Base-by-base conservation (phyloP, 2,113 vertebrate genomes). In the Clupea harengus region DNA sequence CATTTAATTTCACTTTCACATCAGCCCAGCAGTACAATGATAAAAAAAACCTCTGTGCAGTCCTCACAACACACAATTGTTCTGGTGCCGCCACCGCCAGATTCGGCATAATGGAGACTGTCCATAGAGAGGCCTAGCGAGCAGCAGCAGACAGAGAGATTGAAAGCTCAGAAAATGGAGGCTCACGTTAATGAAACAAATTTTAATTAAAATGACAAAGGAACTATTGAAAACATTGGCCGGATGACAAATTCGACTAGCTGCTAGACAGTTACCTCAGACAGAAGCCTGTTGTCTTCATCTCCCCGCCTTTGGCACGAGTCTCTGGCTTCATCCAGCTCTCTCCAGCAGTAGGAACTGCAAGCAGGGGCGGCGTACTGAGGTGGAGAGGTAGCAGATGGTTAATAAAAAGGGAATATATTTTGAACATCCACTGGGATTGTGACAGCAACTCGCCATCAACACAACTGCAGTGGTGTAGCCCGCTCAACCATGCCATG, bases 221-320 rank as follows among this genome's bases (percentile, higher is more conserved):
- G 13, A 78, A 92, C 80, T 85, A 85, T 89, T 92, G 89, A 87
- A 91, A 92, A 87, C 86, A 90, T 92, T 91, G 89, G 89, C 78
- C 85, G 81, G 87, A 86, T 80, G 89, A 84, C 90, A 92, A 91
- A 90, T 84, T 92, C 87, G 91, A 90, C 86, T 25, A 88, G 89
- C 90, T 90, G 84, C 92, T 85, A 89, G 89, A 91, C 91, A 85
- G 91, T 93, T 87, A 91, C 91, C 91, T 84, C 8, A 90, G 92
- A 90, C 89, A 7, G 83, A n/a, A n/a, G 83, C 83, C 50, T 81
- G 60, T 91, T 89, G 87, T 85, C 72, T 57, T 57, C 86, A 32
- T 78, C 81, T 64, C 87, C 25, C 80, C 4, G 87, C 89, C 89
- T 82, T 52, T 85, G 85, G 88, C 87, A 46, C 82, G 87, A 85